A percentile compares a stretch with the other conserved stretches of the same genome.
Conservation (phyloP, 2,888 invertebrate species). For the Falcaria lacertinaria region DNA sequence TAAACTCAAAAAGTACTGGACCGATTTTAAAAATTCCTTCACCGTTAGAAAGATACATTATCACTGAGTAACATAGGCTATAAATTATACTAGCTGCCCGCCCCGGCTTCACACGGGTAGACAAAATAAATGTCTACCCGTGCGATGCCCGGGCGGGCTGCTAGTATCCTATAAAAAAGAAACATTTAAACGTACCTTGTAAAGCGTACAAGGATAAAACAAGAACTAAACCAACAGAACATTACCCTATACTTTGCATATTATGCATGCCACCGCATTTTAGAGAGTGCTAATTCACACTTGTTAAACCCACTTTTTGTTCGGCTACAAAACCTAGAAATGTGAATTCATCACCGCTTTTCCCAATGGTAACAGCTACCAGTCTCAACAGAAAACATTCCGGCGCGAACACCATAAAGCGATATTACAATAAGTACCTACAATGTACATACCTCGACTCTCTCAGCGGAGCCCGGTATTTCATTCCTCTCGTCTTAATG, state of each 20-base stretch:
- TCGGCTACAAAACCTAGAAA: background rate
- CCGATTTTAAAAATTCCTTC: too few species aligned
- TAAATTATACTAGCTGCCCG: too few species aligned
- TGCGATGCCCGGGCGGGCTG: too few species aligned
- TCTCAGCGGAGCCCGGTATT: constrained; percentile 17
- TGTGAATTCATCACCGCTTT: constrained; percentile 15
- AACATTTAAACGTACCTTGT: too few species aligned
- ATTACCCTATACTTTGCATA: background rate
- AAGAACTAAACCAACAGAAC: too few species aligned
- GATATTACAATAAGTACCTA: constrained; percentile 20
- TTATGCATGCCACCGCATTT: background rate
- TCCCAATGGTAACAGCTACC: constrained; percentile 16
- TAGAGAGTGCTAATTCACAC: background rate
- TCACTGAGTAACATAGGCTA: too few species aligned
- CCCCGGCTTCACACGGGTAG: too few species aligned
- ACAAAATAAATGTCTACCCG: too few species aligned
- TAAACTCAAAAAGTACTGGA: too few species aligned
- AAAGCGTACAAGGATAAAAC: too few species aligned
- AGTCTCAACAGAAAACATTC: constrained; percentile 29
- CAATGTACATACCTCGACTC: constrained; percentile 26
- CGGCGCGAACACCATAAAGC: constrained; percentile 21
- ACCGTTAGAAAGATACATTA: too few species aligned
- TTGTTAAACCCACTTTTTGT: background rate
- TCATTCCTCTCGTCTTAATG: constrained; percentile 30
- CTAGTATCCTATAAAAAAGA: too few species aligned